Percentiles rank a stretch among this genome's conserved stretches.
These are phyloP conservation scores for Ectemnius lituratus DNA, from an alignment of 2,888 invertebrate genomes.

Conservation along the genomic window DNA sequence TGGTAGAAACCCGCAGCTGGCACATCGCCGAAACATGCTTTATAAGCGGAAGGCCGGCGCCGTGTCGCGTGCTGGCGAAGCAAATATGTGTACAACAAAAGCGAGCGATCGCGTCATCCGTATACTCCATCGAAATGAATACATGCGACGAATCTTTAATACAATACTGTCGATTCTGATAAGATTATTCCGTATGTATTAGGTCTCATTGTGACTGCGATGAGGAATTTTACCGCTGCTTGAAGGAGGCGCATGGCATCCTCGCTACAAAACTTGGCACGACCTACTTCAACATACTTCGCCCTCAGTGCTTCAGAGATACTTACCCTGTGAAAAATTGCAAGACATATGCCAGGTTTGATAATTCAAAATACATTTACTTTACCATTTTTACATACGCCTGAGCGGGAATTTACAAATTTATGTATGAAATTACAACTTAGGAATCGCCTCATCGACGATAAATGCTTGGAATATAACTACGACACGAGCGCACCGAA, in stretches of 20 bases:
- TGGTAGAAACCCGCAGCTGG: neutral
- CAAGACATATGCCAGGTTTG: conserved; percentile 54
- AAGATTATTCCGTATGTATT: conserved; percentile 24
- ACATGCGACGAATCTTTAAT: neutral
- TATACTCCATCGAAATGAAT: neutral
- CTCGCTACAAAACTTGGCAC: conserved; percentile 82
- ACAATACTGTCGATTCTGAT: neutral
- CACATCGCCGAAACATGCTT: neutral
- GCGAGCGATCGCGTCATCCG: too few relatives aligned
- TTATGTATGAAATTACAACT: neutral
- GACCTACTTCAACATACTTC: conserved; percentile 86
- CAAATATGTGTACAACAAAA: too few relatives aligned
- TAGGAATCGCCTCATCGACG: conserved; percentile 6
- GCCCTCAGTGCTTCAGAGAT: conserved; percentile 84
- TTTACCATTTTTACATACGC: too few relatives aligned
- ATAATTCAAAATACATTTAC: neutral
- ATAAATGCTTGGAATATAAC: conserved; percentile 80
- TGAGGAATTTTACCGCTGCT: conserved; percentile 83
- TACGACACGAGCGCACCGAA: conserved; percentile 78
- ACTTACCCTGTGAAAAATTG: conserved; percentile 60
- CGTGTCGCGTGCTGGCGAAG: too few relatives aligned
- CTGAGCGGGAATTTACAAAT: too few relatives aligned
- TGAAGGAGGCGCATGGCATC: conserved; percentile 80
- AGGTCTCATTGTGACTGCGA: conserved; percentile 88
- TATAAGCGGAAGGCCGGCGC: too few relatives aligned